phyloP scores from a whole-genome alignment of 2,797 vertebrate species.

The Graptemys geographica region DNA sequence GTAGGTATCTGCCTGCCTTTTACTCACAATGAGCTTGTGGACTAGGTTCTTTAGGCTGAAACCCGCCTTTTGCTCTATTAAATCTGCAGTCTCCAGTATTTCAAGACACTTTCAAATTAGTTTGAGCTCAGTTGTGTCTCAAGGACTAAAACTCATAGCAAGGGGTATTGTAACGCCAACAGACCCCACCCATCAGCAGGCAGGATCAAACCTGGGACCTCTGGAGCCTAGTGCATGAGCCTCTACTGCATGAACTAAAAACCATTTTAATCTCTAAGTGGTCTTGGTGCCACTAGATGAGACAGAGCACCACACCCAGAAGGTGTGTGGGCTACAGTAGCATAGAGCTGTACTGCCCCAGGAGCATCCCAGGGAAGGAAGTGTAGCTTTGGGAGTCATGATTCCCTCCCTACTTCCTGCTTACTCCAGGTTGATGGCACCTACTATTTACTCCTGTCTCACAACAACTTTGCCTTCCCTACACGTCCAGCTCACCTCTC shows the following conservation, averaged over 20 bases:
- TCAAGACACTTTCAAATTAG: neutral
- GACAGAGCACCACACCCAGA: no score
- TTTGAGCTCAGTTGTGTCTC: neutral
- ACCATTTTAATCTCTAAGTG: no score
- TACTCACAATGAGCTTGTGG: no score
- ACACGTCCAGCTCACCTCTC: neutral
- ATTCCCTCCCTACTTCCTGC: neutral
- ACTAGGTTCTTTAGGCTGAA: no score
- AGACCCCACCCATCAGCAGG: no score
- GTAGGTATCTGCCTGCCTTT: no score
- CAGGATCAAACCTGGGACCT: no score
- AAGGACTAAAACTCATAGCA: neutral
- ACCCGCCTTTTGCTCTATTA: no score
- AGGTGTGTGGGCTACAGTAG: neutral
- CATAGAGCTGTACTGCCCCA: neutral
- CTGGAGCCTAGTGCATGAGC: no score
- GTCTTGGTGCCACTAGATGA: no score
- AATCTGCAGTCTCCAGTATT: neutral
- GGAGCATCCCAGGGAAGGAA: neutral
- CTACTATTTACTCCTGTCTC: neutral
- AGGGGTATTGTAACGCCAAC: neutral
- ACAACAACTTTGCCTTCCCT: neutral
- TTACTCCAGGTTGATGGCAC: neutral
- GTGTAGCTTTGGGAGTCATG: neutral
- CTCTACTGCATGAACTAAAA: no score